These are phyloP conservation scores for Mesorhabditis sp. DNA, from an alignment of 2,888 invertebrate genomes.

Conservation along the genomic window DNA sequence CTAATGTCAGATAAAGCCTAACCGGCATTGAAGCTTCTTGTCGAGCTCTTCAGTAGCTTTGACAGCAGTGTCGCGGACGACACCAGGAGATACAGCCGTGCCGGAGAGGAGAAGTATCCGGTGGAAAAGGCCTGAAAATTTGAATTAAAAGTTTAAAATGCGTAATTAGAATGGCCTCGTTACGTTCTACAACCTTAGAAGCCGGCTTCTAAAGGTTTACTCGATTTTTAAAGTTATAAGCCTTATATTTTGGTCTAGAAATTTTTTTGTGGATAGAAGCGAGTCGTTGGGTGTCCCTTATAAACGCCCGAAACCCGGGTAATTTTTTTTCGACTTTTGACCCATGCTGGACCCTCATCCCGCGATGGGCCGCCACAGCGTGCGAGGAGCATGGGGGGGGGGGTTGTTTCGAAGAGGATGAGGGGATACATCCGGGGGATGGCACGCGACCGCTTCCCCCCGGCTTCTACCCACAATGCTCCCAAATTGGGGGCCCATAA, in stretches of 20 bases:
- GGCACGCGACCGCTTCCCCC: background rate
- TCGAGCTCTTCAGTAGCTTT: conserved; percentile 57
- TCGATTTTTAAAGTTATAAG: too few relatives aligned
- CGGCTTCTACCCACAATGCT: background rate
- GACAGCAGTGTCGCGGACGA: conserved; percentile 53
- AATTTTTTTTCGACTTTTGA: too few relatives aligned
- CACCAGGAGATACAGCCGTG: conserved; percentile 55
- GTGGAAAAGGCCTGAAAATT: conserved; percentile 49
- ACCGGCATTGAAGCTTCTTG: conserved; percentile 38
- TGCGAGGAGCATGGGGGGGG: too few relatives aligned
- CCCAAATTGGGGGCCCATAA: conserved; percentile 4
- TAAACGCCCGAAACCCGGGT: too few relatives aligned
- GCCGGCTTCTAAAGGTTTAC: too few relatives aligned
- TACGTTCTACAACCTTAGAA: too few relatives aligned
- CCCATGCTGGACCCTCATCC: too few relatives aligned
- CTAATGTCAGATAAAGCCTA: background rate
- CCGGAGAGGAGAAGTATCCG: conserved; percentile 57
- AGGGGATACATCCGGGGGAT: background rate
- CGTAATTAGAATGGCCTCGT: background rate
- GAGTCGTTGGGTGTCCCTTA: too few relatives aligned
- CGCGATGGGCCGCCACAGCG: too few relatives aligned
- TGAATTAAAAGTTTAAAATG: background rate
- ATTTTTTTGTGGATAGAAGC: too few relatives aligned
- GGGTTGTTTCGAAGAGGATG: too few relatives aligned
- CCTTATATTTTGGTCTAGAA: too few relatives aligned